Evolutionary conservation across 2,797 vertebrate species (phyloP).

Genomic region (Buceros bicornis): DNA sequence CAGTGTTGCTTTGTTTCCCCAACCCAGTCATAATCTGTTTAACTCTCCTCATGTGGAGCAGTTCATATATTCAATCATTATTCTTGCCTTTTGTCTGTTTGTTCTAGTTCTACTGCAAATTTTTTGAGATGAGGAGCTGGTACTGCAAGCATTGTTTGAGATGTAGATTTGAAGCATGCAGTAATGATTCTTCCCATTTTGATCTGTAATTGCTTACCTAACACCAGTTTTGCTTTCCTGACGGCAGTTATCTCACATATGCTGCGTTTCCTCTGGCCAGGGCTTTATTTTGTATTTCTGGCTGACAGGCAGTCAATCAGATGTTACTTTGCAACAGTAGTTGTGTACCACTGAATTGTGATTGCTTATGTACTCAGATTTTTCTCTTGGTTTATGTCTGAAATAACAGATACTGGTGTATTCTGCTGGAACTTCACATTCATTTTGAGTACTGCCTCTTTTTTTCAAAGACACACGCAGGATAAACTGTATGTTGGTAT

Average conservation of each 20-base stretch:
- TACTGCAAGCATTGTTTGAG: not conserved
- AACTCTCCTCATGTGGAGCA: not conserved
- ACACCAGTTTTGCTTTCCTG: not conserved
- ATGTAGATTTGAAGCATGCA: not conserved
- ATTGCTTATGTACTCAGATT: not conserved
- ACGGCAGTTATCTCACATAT: not conserved
- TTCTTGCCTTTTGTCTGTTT: not conserved
- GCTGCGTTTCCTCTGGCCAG: not conserved
- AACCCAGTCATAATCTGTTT: not conserved
- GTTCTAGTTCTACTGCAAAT: not conserved
- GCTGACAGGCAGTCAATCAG: not conserved
- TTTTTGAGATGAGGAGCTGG: not conserved
- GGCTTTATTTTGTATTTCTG: not conserved
- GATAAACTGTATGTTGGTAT: not conserved
- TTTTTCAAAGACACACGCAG: not conserved
- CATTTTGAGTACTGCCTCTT: not conserved
- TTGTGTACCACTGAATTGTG: not conserved
- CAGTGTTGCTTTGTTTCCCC: not conserved
- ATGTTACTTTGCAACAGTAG: not conserved
- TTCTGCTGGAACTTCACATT: not conserved
- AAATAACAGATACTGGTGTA: not conserved
- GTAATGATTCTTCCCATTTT: not conserved
- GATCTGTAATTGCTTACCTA: not conserved
- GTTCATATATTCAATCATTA: not conserved
- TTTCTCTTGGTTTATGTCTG: not conserved